phyloP scores from a whole-genome alignment of 1,140 invertebrate species.

The Drosophila santomea region DNA sequence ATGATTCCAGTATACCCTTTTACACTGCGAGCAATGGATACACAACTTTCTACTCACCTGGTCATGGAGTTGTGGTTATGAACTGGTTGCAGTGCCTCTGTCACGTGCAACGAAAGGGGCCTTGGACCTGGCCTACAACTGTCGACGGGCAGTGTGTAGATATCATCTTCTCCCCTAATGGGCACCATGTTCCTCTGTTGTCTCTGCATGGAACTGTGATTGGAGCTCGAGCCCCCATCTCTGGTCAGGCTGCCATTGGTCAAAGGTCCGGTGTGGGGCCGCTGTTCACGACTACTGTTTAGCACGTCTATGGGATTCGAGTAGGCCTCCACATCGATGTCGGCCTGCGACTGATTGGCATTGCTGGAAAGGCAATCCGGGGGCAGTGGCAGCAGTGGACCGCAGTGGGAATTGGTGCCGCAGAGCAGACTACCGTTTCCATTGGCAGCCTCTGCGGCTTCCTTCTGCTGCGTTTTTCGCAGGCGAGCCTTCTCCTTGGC shows the following conservation, averaged over 20 bases:
- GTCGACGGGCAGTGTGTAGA: slow-evolving; percentile 81
- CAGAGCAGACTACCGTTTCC: slow-evolving; percentile 81
- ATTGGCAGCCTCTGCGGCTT: slow-evolving; percentile 80
- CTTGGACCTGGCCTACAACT: slow-evolving; percentile 66
- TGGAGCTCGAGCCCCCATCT: slow-evolving; percentile 56
- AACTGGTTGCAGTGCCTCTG: slow-evolving; percentile 61
- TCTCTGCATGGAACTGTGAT: slow-evolving; percentile 63
- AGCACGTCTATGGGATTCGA: slow-evolving; percentile 84
- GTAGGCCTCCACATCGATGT: slow-evolving; percentile 81
- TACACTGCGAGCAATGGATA: too few relatives aligned
- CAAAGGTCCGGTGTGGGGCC: slow-evolving; percentile 63
- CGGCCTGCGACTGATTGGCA: slow-evolving; percentile 21
- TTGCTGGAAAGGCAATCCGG: slow-evolving; percentile 65
- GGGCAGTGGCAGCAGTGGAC: slow-evolving; percentile 68
- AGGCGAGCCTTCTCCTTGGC: slow-evolving; percentile 89
- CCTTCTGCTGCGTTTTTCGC: slow-evolving; percentile 85
- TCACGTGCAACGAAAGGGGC: slow-evolving; percentile 70
- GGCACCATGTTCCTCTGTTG: slow-evolving; percentile 48
- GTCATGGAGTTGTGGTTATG: slow-evolving; percentile 79
- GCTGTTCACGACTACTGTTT: slow-evolving; percentile 66
- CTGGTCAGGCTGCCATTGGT: slow-evolving; percentile 77
- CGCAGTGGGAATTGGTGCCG: slow-evolving; percentile 61
- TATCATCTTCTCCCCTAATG: slow-evolving; percentile 71
- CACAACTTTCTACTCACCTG: slow-evolving; percentile 32
- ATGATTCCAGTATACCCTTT: too few relatives aligned